Percentiles rank a stretch among this genome's conserved stretches.
Evolutionary conservation across 2,888 invertebrate genomes (phyloP).

Genomic region (Xestia sexstrigata): DNA sequence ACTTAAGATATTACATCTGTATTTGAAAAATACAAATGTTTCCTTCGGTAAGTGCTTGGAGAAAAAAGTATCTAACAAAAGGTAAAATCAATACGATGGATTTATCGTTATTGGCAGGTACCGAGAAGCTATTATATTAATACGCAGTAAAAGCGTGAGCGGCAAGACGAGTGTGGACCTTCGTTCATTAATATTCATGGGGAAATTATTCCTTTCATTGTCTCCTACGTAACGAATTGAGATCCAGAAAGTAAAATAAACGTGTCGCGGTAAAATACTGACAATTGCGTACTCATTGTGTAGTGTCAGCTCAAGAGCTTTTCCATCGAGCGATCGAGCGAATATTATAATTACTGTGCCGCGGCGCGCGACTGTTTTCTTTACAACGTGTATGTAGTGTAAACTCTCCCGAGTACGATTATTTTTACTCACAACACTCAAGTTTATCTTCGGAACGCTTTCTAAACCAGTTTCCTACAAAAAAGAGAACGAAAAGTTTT

Average conservation of each 20-base stretch:
- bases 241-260: slow-evolving; percentile 80
- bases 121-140: slow-evolving; percentile 81
- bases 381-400: slow-evolving; percentile 11
- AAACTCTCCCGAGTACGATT: slow-evolving; percentile 34
- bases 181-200: slow-evolving; percentile 88
- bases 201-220: slow-evolving; percentile 86
- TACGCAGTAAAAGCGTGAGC: slow-evolving; percentile 81
- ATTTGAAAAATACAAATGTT: slow-evolving; percentile 7
- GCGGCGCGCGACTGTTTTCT: slow-evolving; percentile 3
- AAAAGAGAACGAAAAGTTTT: slow-evolving; percentile 28
- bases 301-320: slow-evolving; percentile 63
- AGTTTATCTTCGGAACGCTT: slow-evolving; percentile 54
- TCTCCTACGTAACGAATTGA: slow-evolving; percentile 83
- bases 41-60: not conserved
- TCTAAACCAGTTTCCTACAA: slow-evolving; percentile 33
- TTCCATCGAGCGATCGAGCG: slow-evolving; percentile 19
- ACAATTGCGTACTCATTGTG: slow-evolving; percentile 70
- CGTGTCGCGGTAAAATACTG: slow-evolving; percentile 74
- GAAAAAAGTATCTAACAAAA: slow-evolving; percentile 27
- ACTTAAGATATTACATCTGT: not conserved
- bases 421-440: slow-evolving; percentile 65
- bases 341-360: slow-evolving; percentile 48
- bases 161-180: slow-evolving; percentile 82
- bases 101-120: slow-evolving; percentile 75
- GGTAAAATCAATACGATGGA: slow-evolving; percentile 64